Evolutionary conservation across 1,140 invertebrate genomes (phyloP), one percentile per base, ranked within the genome.

Genomic region (Trinorchestia longiramus): DNA sequence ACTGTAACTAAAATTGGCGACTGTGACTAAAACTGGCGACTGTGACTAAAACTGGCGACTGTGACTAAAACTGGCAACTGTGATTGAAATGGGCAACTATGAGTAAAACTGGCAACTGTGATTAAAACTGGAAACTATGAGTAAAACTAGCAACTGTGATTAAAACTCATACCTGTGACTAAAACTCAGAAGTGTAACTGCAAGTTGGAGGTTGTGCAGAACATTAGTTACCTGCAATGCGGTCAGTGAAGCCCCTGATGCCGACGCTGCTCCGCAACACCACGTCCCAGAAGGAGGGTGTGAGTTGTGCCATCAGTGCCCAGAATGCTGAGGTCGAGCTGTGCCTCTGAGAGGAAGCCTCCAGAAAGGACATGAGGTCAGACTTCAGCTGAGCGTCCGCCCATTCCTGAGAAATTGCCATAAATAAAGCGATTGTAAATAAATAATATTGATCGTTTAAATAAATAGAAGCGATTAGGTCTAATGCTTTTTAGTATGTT

Each of bases 281-380:
- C 87, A 98, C 97, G 96, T 98, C 98, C 62, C 98, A 97, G 0
- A 98, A 97, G 41, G 97, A 98, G 0, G 98, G 98, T 0, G 98
- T 99, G 45, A 98, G 97, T 97, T 99, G 98, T 0, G 98, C 98
- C 98, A 99, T 99, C 0, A 98, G 98, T 0, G 98, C 98, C 98
- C 98, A 98, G 44, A 98, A 97, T 0, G 98, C 94, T 97, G 97
- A 43, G 97, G 97, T 96, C 95, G 97, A 95, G 96, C 95, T 95
- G 96, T 97, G 57, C 96, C 97, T 96, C 97, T 97, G 77, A 96
- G 98, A 97, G 4, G 97, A 97, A 36, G 97, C 97, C 95, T 98
- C 42, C 28, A 97, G 62, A 95, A 95, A 96, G 3, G 43, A 94
- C 95, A 97, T 95, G 36, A 97, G 92, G 23, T 97, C 95, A 28